phyloP scores from a whole-genome alignment of 2,797 vertebrate species.

The Spinus pinus region DNA sequence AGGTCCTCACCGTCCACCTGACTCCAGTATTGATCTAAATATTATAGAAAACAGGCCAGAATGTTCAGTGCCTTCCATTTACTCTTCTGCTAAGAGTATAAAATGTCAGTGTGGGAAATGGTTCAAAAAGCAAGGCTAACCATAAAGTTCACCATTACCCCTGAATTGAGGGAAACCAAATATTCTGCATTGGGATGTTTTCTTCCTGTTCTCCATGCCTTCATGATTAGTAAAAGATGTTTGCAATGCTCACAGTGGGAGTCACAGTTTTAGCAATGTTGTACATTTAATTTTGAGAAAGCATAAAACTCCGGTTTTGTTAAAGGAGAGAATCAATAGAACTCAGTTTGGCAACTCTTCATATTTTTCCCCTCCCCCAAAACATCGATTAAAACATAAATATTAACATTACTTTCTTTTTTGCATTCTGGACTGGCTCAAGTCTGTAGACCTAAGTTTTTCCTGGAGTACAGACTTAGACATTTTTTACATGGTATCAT shows the following conservation, averaged over 20 bases:
- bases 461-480: not conserved
- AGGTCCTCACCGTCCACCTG: not conserved
- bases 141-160: not conserved
- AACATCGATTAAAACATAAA: not conserved
- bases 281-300: not conserved
- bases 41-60: not conserved
- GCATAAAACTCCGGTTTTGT: not conserved
- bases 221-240: not conserved
- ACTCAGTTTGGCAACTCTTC: not conserved
- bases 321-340: not conserved
- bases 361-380: not conserved
- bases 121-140: not conserved
- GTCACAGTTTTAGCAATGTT: not conserved
- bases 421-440: not conserved
- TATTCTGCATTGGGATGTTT: not conserved
- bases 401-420: not conserved
- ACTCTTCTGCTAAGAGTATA: not conserved
- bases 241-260: not conserved
- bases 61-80: constrained; percentile 1
- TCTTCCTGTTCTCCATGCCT: not conserved
- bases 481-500: not conserved
- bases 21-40: not conserved
- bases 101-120: not conserved
- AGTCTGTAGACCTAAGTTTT: not conserved
- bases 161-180: not conserved